Base-by-base conservation (phyloP, 2,113 vertebrate genomes). In the Picathartes gymnocephalus region DNA sequence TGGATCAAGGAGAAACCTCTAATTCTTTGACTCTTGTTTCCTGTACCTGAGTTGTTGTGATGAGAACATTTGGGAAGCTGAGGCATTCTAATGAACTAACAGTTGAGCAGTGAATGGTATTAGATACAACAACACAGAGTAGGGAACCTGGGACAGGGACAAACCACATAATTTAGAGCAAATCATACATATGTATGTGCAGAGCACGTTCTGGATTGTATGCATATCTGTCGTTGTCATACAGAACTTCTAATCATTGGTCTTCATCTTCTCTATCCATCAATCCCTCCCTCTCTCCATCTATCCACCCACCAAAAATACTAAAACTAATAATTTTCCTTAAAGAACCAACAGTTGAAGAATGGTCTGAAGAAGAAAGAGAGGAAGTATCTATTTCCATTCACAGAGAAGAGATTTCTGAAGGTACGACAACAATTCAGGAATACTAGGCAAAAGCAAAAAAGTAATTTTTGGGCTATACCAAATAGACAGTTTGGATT, bases 301-400 rank as follows among this genome's bases (percentile, higher is more conserved):
- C 37, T 69, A 54, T 64, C 20, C 22, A 22, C 24, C 16, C 60
- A 74, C 22, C 19, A 70, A 62, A 83, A 89, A 72, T 62, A 70
- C 39, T 94, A 93, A 96, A 95, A 68, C 22, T 76, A 77, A 77
- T 86, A 42, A 69, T 95, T 97, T 77, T 96, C 86, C 93, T 97
- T 97, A 92, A 98, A 97, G 72, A 97, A 86, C 80, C 91, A 51
- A 61, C 95, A 95, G 91, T 96, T 70, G 97, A 98, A 91, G 95
- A 97, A 92, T 98, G 98, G 98, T 45, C 92, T 92, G 98, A 98
- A 84, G 97, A 97, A 88, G 97, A 97, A 94, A 64, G 85, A 47
- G 97, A 98, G 48, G 96, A 97, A 83, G 71, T 96, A 4, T 97
- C 96, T 53, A 4, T 98, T 94, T 98, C 97, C 23, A 25, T 98